Evolutionary conservation across 1,140 invertebrate genomes (phyloP), one percentile per base, ranked within the genome.

Genomic region (Drosophila nikananu): DNA sequence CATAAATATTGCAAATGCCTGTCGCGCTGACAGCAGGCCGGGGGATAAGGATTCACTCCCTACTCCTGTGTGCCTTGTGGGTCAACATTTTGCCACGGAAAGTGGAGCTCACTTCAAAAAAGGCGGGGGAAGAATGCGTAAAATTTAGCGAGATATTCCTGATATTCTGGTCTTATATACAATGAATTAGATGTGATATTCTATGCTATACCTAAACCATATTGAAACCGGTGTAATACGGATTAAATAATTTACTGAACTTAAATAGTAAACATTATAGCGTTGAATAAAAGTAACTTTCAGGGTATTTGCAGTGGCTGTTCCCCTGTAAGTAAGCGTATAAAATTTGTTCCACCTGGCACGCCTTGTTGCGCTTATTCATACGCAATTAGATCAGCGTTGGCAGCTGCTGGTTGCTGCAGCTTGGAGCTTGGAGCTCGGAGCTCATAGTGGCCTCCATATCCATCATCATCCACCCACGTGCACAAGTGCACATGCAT

Each of bases 351-450:
- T 72, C 67, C 67, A 72, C 54, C 54, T 37, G 37, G 44, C 70
- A 54, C 54, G 15, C 67, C 67, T 35, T 60, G 49, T 25, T 60
- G 74, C 46, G 77, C 77, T 72, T 74, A 84, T 84, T 68, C 77
- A 83, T 83, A 83, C 73, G 61, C 81, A 83, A 80, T 83, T 83
- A 80, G 77, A 83, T 80, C 81, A 83, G 77, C 75, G 67, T 25
- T 46, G 30, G 57, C 66, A 52, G 54, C 66, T 64, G 72, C 68
- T 62, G 37, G 35, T 23, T 49, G 27, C 52, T 41, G 46, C 62
- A 42, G 49, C 55, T 62, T 37, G 49, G 19, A 66, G 51, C 62
- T 61, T 32, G 23, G 32, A 71, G 64, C 60, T 12, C 41, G 21
- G 46, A 65, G 60, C 63, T 37, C 15, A 6, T 37, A 17, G 54